Conservation (phyloP, 2,113 vertebrate genomes). For the Prochilodus magdalenae region DNA sequence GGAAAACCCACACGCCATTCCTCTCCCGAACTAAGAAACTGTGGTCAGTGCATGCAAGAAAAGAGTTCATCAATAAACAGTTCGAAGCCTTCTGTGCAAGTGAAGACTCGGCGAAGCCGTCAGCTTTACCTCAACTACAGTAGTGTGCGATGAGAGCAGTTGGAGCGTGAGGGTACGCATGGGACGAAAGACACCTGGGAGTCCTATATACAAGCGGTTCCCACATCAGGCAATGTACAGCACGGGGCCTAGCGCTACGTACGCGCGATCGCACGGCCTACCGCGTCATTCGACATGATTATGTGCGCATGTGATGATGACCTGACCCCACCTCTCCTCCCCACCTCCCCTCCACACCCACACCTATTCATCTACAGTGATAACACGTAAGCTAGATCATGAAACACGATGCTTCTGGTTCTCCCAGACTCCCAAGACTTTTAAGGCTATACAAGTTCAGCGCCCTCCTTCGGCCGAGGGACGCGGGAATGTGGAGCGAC, state of each 20-base stretch:
- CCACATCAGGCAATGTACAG: slow-evolving; percentile 12
- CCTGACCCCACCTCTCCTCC: background rate
- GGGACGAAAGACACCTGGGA: slow-evolving; percentile 42
- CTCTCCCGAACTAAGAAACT: background rate
- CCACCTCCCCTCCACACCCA: background rate
- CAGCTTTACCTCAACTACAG: slow-evolving; percentile 50
- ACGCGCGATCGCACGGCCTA: slow-evolving; percentile 45
- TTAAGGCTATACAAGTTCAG: slow-evolving; percentile 58
- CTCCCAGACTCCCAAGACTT: background rate
- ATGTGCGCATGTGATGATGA: slow-evolving; percentile 8
- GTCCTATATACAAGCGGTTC: slow-evolving; percentile 42
- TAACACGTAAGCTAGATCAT: slow-evolving; percentile 21
- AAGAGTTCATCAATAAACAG: slow-evolving; percentile 60
- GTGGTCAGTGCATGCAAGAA: slow-evolving; percentile 72
- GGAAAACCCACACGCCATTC: no score
- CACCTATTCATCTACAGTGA: background rate
- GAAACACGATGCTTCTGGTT: slow-evolving; percentile 12
- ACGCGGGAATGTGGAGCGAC: slow-evolving; percentile 34
- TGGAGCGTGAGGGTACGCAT: slow-evolving; percentile 5
- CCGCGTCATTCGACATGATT: slow-evolving; percentile 23
- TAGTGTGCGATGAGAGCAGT: slow-evolving; percentile 32
- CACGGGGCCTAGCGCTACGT: slow-evolving; percentile 2
- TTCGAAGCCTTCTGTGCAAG: slow-evolving; percentile 62
- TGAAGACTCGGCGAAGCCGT: slow-evolving; percentile 55
- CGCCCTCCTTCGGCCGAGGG: slow-evolving; percentile 24